These are phyloP conservation scores for Scaptomyza flava DNA, from an alignment of 2,888 invertebrate species.

Conservation along the genomic window DNA sequence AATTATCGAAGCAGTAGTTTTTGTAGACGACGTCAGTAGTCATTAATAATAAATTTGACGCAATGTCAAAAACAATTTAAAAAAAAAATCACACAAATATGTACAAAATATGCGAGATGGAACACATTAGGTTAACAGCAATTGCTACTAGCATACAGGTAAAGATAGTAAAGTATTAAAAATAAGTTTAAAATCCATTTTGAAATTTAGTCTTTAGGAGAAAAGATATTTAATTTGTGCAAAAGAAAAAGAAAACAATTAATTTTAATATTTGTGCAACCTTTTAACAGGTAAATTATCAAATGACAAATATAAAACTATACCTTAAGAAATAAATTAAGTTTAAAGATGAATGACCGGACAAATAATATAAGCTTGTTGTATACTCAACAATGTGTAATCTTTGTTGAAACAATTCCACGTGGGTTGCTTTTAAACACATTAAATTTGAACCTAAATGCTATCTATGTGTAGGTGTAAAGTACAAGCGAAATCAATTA, in stretches of 20 bases:
- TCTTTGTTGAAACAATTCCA: not conserved
- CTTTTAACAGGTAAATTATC: too few species aligned
- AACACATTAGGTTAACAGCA: not conserved
- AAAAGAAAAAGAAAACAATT: too few species aligned
- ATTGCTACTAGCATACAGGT: not conserved
- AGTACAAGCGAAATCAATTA: constrained; percentile 14
- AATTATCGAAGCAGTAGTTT: constrained; percentile 10
- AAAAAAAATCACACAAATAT: not conserved
- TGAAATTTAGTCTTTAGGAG: too few species aligned
- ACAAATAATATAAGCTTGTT: not conserved
- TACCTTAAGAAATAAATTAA: too few species aligned
- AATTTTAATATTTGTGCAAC: too few species aligned
- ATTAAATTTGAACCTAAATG: constrained; percentile 19
- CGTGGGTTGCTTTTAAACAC: not conserved
- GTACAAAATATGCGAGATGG: too few species aligned
- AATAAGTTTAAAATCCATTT: too few species aligned
- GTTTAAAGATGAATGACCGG: too few species aligned
- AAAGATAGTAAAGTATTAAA: not conserved
- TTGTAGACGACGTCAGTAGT: constrained; percentile 23
- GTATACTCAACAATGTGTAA: not conserved
- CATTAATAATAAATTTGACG: constrained; percentile 33
- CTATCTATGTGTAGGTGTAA: not conserved
- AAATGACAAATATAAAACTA: too few species aligned
- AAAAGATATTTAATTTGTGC: too few species aligned
- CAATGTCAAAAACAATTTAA: constrained; percentile 10